phyloP scores from a whole-genome alignment of 2,888 invertebrate genomes.

The Cosmorhoe ocellata region DNA sequence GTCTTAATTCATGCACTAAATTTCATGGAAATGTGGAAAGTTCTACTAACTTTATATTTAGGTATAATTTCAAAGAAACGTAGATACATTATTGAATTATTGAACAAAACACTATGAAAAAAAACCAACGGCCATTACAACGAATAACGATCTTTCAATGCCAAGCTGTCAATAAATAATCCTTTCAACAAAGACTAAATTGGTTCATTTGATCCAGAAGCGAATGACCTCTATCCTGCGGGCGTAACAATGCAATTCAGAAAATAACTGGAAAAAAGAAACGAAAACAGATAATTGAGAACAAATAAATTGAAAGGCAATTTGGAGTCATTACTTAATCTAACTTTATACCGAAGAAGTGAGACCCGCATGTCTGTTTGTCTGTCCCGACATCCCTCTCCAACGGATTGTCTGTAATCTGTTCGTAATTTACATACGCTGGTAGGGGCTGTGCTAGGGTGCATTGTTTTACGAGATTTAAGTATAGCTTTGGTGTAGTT shows the following conservation, averaged over 20 bases:
- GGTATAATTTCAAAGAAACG: too few species aligned
- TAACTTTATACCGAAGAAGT: slow-evolving; percentile 43
- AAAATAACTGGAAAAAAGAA: slow-evolving; percentile 23
- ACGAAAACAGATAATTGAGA: slow-evolving; percentile 39
- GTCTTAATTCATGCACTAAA: too few species aligned
- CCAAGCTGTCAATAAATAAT: slow-evolving; percentile 1
- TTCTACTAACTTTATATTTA: too few species aligned
- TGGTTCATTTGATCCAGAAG: slow-evolving; percentile 6
- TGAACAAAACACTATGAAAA: too few species aligned
- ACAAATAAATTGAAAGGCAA: slow-evolving; percentile 74
- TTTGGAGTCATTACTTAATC: slow-evolving; percentile 71
- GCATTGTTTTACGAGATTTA: neutral
- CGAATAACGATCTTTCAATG: neutral
- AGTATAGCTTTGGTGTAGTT: too few species aligned
- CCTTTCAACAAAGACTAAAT: neutral
- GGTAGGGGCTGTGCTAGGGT: slow-evolving; percentile 18
- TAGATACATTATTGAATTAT: too few species aligned
- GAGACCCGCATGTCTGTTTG: slow-evolving; percentile 67
- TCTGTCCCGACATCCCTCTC: slow-evolving; percentile 63
- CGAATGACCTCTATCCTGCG: slow-evolving; percentile 14
- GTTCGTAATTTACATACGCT: slow-evolving; percentile 61
- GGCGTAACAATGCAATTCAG: slow-evolving; percentile 24
- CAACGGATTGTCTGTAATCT: slow-evolving; percentile 53
- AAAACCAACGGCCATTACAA: too few species aligned
- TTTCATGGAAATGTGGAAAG: too few species aligned